Evolutionary conservation across 2,888 invertebrate species (phyloP).

Genomic region (Zelleria hepariella): DNA sequence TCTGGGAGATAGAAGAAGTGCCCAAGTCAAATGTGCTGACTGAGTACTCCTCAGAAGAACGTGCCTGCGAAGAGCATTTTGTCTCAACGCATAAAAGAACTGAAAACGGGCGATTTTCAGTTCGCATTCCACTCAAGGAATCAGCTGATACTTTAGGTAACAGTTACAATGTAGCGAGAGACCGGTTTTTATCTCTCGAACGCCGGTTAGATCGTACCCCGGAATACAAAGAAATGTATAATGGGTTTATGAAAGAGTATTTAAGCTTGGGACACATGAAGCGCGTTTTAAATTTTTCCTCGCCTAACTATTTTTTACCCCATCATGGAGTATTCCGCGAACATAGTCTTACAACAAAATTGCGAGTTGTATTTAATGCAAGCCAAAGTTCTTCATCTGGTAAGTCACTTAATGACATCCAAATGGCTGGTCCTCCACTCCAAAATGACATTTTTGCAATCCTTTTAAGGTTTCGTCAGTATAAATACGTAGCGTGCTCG

Average conservation of each 20-base stretch:
- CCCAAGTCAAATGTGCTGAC: too few relatives aligned
- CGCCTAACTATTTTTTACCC: neutral
- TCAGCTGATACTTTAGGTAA: too few relatives aligned
- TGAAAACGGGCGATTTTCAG: too few relatives aligned
- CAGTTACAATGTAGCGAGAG: too few relatives aligned
- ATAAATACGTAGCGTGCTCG: conserved; percentile 8
- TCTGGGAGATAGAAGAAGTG: neutral
- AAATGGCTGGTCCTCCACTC: conserved; percentile 2
- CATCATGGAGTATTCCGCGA: conserved; percentile 11
- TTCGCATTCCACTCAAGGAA: too few relatives aligned
- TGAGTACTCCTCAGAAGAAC: too few relatives aligned
- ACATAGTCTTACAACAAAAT: conserved; percentile 8
- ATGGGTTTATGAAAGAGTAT: conserved; percentile 9
- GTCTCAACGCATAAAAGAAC: too few relatives aligned
- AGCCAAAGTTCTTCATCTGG: conserved; percentile 4
- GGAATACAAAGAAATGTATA: conserved; percentile 7
- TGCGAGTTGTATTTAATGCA: too few relatives aligned
- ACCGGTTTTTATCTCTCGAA: too few relatives aligned
- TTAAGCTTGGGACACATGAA: conserved; percentile 11
- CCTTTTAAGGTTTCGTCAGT: conserved; percentile 8
- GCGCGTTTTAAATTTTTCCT: conserved; percentile 7
- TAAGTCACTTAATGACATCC: conserved; percentile 5
- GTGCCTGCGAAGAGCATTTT: too few relatives aligned
- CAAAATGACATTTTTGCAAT: conserved; percentile 4
- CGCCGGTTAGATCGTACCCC: conserved; percentile 4